Base-by-base conservation (phyloP, 2,797 vertebrate species). In the Enteromius unitaeniatus region DNA sequence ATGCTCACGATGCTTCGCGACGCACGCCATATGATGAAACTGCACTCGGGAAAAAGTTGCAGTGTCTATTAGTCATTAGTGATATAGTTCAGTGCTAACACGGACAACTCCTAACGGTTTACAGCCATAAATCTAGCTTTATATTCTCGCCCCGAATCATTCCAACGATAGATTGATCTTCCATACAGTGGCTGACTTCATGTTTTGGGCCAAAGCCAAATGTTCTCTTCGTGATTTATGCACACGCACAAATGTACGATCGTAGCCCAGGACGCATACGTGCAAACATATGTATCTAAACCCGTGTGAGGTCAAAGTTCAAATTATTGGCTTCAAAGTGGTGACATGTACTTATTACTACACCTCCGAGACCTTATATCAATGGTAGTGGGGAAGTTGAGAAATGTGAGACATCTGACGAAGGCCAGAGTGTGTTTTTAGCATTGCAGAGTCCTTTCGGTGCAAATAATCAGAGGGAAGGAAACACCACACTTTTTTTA, bases 21-120 rank as follows among this genome's bases (percentile, higher is more conserved):
- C 87, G 88, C 86, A 87, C 77, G 82, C 86, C 82, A 83, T 85
- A 86, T 87, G 90, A 89, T 91, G 90, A 89, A 90, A 78, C 78
- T 88, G 85, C 78, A 86, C 88, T 90, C 88, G 75, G 86, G 89
- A 88, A 88, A 86, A 82, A 87, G 87, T 89, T 79, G 49, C 55
- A 47, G 77, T 89, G 89, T 87, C 89, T 89, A 84, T 79, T 85
- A 87, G 85, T 90, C 92, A 91, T 90, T 89, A 87, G 79, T 83
- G 42, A 55, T 88, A 89, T 49, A 90, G 62, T 72, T 65, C 14
- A 49, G 53, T 17, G 78, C 85, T 86, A 80, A 79, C 88, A 89
- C 34, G 62, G 86, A 49, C 87, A 62, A 89, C 78, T 85, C 67
- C 15, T 84, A 15, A 86, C 45, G 76, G 84, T 86, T 85, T 81